Base-by-base conservation (phyloP, 2,888 invertebrate genomes). In the Pachydiplax longipennis region DNA sequence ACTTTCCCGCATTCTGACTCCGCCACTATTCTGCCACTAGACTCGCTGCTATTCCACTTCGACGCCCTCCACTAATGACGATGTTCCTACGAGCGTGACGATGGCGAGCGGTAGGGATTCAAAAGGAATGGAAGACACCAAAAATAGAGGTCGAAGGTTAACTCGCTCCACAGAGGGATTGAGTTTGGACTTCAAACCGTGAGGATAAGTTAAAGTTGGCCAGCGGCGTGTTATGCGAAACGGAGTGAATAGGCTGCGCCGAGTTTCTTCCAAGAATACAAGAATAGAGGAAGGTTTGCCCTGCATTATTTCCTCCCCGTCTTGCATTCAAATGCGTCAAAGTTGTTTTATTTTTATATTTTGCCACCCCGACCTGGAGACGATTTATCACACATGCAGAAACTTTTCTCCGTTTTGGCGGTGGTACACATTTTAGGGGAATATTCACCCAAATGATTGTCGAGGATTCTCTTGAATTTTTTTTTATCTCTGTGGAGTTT, bases 1-100 rank as follows among this genome's bases (percentile, higher is more conserved):
- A 53, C 53, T 53, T 53, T 53, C 53, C 53, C 15, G 53, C 53
- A 73, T 31, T 31, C 73, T 12, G 25, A 31, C 31, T 65, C 65
- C 61, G 0, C 25, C 6, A 25, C n/a, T n/a, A n/a, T n/a, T n/a
- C n/a, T n/a, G n/a, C n/a, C n/a, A n/a, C n/a, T n/a, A n/a, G n/a
- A n/a, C 53, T 35, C 58, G 22, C 15, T 37, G 40, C 87, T 61
- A 37, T 87, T 65, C 10, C 87, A 65, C 87, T 12, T 22, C 87
- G 40, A 37, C 61, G 65, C 87, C 87, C 65, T n/a, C 87, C 87
- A 87, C 87, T 87, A 87, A 87, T 87, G 87, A 87, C 83, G 83
- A 48, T 58, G 22, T 35, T 18, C 37, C 37, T 87, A 22, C 22
- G 10, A 48, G 44, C 82, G 53, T 83, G 83, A 58, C 15, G 53